These are phyloP conservation scores for Apteryx mantelli DNA, from an alignment of 2,113 vertebrate genomes.

Conservation along the genomic window DNA sequence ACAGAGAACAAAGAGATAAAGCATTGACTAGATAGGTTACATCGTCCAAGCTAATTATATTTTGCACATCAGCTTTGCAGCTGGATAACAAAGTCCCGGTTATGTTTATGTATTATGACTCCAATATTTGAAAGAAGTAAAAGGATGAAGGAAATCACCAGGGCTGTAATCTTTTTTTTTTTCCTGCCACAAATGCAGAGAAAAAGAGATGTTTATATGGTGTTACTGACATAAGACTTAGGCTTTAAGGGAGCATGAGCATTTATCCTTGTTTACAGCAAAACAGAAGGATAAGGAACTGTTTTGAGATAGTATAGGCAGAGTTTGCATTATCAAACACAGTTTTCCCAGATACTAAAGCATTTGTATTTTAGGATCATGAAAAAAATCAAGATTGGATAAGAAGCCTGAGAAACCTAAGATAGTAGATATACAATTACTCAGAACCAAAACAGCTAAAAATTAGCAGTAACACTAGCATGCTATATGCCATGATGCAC, in stretches of 20 bases:
- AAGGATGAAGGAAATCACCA: constrained; percentile 37
- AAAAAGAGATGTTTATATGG: constrained; percentile 12
- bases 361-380: neutral
- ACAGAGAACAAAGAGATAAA: neutral
- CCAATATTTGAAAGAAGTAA: constrained; percentile 8
- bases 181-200: neutral
- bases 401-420: neutral
- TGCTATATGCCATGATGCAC: neutral
- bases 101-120: neutral
- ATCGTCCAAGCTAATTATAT: constrained; percentile 23
- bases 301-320: constrained; percentile 9
- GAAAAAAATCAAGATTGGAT: neutral
- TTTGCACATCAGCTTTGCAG: neutral
- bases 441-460: neutral
- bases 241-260: neutral
- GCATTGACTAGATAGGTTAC: neutral
- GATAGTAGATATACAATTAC: neutral
- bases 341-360: neutral
- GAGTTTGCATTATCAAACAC: constrained; percentile 4
- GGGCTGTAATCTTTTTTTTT: neutral
- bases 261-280: constrained; percentile 45
- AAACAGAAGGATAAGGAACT: constrained; percentile 3
- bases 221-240: constrained; percentile 34
- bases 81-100: neutral
- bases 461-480: neutral